Evolutionary conservation across 2,113 vertebrate species (phyloP).

Genomic region (Petrocephalus zakoni): DNA sequence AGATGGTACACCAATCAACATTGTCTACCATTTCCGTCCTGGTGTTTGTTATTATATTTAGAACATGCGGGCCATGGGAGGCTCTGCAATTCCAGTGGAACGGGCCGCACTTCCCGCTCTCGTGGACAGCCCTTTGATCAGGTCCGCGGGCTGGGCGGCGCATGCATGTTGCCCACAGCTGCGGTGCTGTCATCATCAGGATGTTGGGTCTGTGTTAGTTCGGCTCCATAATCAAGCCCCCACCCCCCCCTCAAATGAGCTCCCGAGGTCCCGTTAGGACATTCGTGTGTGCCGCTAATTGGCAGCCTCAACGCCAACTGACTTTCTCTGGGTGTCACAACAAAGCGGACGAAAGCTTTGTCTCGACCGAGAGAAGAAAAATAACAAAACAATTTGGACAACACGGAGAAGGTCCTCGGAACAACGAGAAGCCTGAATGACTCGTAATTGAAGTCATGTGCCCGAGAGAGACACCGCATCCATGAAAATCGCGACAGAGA

Average conservation of each 20-base stretch:
- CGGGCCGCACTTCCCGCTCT: neutral
- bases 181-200: neutral
- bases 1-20: neutral
- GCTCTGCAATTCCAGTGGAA: neutral
- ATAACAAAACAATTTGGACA: neutral
- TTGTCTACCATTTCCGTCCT: neutral
- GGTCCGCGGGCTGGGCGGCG: neutral
- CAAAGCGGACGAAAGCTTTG: neutral
- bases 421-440: neutral
- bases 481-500: neutral
- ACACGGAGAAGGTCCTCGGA: neutral
- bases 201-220: constrained; percentile 13
- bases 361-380: neutral
- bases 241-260: neutral
- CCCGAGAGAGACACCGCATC: neutral
- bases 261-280: neutral
- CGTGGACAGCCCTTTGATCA: neutral
- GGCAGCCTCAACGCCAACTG: neutral
- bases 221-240: constrained; percentile 9
- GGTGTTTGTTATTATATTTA: constrained; percentile 7
- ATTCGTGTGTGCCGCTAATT: neutral
- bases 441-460: neutral
- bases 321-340: neutral
- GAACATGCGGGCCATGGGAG: neutral
- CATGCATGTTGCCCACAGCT: neutral